Evolutionary conservation across 2,888 invertebrate species (phyloP), one percentile per base, ranked within the genome.

Genomic region (Erebia ligea): DNA sequence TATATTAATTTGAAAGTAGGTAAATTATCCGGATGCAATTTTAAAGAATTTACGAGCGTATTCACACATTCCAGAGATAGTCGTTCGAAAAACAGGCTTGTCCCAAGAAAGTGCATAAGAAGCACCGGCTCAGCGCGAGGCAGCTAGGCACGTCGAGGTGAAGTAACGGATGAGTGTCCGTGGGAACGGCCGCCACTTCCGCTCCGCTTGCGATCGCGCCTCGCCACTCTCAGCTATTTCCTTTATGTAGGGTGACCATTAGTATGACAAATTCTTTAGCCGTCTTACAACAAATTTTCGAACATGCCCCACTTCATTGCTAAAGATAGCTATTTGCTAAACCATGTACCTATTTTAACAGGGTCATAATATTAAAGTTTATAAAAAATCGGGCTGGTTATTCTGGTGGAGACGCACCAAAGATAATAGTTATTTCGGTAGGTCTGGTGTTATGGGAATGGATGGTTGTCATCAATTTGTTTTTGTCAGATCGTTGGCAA

Each of bases 161-260:
- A 91, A 91, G 84, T 92, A 92, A 92, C 92, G 92, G 92, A 91
- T 89, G 90, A 88, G 82, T 88, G 89, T 92, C 89, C 92, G 92
- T 93, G 92, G 92, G 92, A 93, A 92, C 92, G 92, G 90, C 83
- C 90, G 86, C 76, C 87, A 87, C 91, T 92, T 93, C 92, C 92
- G 92, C 86, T 86, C 86, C 85, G 86, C 82, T 85, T 83, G 82
- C 84, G 82, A 84, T 83, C 85, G 84, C 88, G 83, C 82, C 84
- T 82, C 86, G 82, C 76, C 87, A 88, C 90, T 90, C 88, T 88
- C 84, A 87, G 88, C 86, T 90, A 91, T 91, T 92, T 92, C 92
- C 92, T 91, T 87, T 84, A 83, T 74, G 86, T 91, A 89, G 90
- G 90, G 89, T 90, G 85, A 85, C 89, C 86, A 80, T 67, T 72